Conservation (phyloP, 2,888 invertebrate genomes). For the Tenthredo distinguenda region DNA sequence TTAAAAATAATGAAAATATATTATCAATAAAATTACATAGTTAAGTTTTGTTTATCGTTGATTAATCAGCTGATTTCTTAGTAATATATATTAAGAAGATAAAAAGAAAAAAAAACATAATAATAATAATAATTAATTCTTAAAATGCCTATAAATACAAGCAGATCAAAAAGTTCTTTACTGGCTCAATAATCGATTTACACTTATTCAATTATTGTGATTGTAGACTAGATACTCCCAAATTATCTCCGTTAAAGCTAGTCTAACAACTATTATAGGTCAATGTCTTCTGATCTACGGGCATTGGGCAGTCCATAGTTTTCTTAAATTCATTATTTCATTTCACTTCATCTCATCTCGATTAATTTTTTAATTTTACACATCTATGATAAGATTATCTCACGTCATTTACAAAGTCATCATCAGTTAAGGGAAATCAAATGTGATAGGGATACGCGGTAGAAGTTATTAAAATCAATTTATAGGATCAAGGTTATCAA, state of each 20-base stretch:
- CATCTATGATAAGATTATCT: slow-evolving; percentile 28
- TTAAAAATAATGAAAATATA: not conserved
- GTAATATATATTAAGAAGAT: not conserved
- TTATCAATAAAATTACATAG: slow-evolving; percentile 13
- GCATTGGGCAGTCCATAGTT: slow-evolving; percentile 50
- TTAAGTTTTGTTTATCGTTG: slow-evolving; percentile 29
- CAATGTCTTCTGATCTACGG: slow-evolving; percentile 51
- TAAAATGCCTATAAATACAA: slow-evolving; percentile 50
- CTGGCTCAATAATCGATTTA: slow-evolving; percentile 47
- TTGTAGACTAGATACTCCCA: slow-evolving; percentile 72
- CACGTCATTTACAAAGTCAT: not conserved
- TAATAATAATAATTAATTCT: slow-evolving; percentile 3
- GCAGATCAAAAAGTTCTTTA: slow-evolving; percentile 48
- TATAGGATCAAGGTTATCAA: not conserved
- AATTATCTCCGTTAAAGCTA: slow-evolving; percentile 64
- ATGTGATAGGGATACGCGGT: slow-evolving; percentile 13
- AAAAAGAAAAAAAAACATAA: not conserved
- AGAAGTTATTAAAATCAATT: not conserved
- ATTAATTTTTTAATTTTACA: slow-evolving; percentile 18
- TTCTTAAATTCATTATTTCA: slow-evolving; percentile 4
- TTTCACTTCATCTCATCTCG: not conserved
- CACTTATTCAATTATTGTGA: slow-evolving; percentile 58
- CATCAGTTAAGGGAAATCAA: not conserved
- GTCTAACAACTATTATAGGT: slow-evolving; percentile 60
- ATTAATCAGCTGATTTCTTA: slow-evolving; percentile 26